Base-by-base conservation (phyloP, 2,888 invertebrate species). In the Horisme vitalbata region DNA sequence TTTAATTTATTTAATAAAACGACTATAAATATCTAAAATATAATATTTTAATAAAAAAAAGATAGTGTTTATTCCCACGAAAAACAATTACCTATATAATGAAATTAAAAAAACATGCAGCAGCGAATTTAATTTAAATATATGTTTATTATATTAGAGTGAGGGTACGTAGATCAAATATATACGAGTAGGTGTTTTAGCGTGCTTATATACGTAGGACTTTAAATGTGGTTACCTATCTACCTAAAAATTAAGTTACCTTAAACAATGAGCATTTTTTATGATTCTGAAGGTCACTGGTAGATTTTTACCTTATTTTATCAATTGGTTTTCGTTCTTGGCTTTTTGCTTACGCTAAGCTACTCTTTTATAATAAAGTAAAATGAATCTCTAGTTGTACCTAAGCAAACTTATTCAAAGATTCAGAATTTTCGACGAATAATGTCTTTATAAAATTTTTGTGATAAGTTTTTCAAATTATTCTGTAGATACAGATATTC, bases 161-260 rank as follows among this genome's bases (percentile, higher is more conserved):
- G 66, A 69, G 26, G 68, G 63, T 68, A 66, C 71, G 68, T 81
- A 84, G 86, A 86, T 86, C 86, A 86, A 86, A 86, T 83, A 75
- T 75, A 75, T 76, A 73, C n/a, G n/a, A n/a, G n/a, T n/a, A n/a
- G n/a, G n/a, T n/a, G 70, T 59, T 73, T 58, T 56, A 63, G 64
- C 66, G 58, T 71, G 33, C 37, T 77, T 41, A 28, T 71, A 71
- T 61, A 74, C 68, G 65, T 78, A 77, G 70, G 50, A 64, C 59
- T 63, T 45, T 52, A 11, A 20, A 50, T 68, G 65, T 61, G 60
- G 46, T 55, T 59, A 58, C 60, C 52, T 61, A 63, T 55, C 48
- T 44, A 48, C 45, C 32, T 45, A 31, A 31, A 37, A 38, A 27
- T 38, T 52, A 15, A 26, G 13, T 41, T 36, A 35, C 30, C 21